A percentile compares a stretch with the other conserved stretches of the same genome.
Evolutionary conservation across 1,140 invertebrate species (phyloP).

Genomic region (Steinernema feltiae): DNA sequence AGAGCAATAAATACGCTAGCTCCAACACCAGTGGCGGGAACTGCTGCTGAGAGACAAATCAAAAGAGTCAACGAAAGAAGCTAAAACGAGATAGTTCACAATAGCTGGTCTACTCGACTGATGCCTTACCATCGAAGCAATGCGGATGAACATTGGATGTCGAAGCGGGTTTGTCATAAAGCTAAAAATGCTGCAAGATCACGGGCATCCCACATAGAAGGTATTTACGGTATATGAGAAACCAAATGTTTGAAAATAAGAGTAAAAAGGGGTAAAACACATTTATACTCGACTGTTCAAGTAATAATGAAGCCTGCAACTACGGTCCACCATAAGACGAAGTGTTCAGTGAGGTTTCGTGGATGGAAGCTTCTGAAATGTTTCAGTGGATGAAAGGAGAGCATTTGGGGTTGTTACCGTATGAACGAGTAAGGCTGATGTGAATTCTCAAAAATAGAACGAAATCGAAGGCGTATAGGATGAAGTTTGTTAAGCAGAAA

Average conservation of each 20-base stretch:
- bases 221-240: neutral
- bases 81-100: neutral
- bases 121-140: neutral
- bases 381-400: neutral
- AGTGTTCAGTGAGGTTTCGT: neutral
- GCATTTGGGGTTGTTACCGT: neutral
- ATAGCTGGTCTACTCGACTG: neutral
- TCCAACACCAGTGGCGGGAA: neutral
- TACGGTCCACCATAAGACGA: neutral
- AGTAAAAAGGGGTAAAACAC: neutral
- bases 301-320: neutral
- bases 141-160: conserved; percentile 1
- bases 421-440: neutral
- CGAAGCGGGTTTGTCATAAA: neutral
- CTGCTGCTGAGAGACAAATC: neutral
- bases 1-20: neutral
- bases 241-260: neutral
- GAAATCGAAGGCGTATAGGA: neutral
- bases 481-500: neutral
- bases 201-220: too few relatives aligned
- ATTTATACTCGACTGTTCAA: too few relatives aligned
- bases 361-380: neutral
- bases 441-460: neutral
- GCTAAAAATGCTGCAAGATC: neutral
- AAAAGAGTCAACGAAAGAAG: neutral